A percentile compares a stretch with the other conserved stretches of the same genome.
These are phyloP conservation scores for Neosilurus mollespiculum DNA, from an alignment of 2,797 vertebrate species.

Conservation along the genomic window DNA sequence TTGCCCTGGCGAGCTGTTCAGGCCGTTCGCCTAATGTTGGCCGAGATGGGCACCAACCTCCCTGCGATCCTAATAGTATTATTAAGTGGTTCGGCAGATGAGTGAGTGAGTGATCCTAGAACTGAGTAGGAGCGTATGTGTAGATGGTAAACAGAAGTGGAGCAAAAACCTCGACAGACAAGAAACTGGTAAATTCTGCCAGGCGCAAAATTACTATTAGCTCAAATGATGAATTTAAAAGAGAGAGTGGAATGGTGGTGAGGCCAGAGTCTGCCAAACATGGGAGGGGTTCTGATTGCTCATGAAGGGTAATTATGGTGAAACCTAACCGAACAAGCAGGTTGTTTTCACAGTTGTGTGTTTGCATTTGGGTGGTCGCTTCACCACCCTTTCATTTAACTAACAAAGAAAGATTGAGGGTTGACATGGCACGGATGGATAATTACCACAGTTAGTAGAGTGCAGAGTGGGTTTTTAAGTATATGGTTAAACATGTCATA, in stretches of 20 bases:
- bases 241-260: background rate
- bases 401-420: background rate
- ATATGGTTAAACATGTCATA: background rate
- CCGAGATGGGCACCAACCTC: no score
- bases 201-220: no score
- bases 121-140: no score
- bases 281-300: background rate
- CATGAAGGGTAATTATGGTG: background rate
- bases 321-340: background rate
- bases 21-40: no score
- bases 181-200: background rate
- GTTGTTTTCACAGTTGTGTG: background rate
- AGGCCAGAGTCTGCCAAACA: background rate
- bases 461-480: background rate
- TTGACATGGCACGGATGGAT: background rate
- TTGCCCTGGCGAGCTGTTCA: no score
- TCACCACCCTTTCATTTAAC: background rate
- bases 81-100: no score
- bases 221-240: background rate
- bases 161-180: background rate
- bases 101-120: background rate
- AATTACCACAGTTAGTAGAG: background rate
- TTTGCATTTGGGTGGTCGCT: background rate
- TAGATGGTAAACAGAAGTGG: background rate
- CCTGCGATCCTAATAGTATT: no score